phyloP scores from a whole-genome alignment of 2,888 invertebrate genomes.

The Andricus curvator region DNA sequence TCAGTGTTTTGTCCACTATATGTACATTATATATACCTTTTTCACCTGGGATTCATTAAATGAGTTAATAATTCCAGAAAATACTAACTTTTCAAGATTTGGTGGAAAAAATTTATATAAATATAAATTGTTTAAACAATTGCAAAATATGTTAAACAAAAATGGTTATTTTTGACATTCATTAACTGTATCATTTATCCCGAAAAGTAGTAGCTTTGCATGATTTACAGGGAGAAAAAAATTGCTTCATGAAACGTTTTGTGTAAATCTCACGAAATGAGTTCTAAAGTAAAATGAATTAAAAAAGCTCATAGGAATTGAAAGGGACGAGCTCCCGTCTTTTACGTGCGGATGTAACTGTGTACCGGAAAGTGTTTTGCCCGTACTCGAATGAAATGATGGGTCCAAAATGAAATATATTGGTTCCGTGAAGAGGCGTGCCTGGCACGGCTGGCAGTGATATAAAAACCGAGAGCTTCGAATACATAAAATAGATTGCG shows the following conservation, averaged over 20 bases:
- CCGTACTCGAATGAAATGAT: constrained; percentile 28
- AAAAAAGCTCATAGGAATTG: background rate
- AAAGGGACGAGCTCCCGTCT: background rate
- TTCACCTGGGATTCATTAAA: too few species aligned
- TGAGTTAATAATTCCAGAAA: too few species aligned
- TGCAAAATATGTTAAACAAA: too few species aligned
- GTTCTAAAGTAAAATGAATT: background rate
- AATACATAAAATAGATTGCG: constrained; percentile 49
- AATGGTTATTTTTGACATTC: too few species aligned
- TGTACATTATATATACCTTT: too few species aligned
- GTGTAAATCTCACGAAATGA: background rate
- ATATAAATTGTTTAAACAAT: too few species aligned
- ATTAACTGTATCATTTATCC: too few species aligned
- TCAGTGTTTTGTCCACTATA: too few species aligned
- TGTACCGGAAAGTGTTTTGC: background rate
- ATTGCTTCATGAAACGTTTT: background rate
- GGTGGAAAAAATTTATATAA: too few species aligned
- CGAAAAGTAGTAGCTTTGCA: too few species aligned
- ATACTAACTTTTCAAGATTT: too few species aligned
- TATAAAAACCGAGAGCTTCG: constrained; percentile 47
- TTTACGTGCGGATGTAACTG: background rate
- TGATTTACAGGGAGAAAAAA: too few species aligned
- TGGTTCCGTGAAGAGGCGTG: constrained; percentile 24
- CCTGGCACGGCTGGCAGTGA: constrained; percentile 47
- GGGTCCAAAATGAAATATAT: constrained; percentile 38